A percentile compares a stretch with the other conserved stretches of the same genome.
These are phyloP conservation scores for Leucophenga varia DNA, from an alignment of 1,140 invertebrate species.

Conservation along the genomic window DNA sequence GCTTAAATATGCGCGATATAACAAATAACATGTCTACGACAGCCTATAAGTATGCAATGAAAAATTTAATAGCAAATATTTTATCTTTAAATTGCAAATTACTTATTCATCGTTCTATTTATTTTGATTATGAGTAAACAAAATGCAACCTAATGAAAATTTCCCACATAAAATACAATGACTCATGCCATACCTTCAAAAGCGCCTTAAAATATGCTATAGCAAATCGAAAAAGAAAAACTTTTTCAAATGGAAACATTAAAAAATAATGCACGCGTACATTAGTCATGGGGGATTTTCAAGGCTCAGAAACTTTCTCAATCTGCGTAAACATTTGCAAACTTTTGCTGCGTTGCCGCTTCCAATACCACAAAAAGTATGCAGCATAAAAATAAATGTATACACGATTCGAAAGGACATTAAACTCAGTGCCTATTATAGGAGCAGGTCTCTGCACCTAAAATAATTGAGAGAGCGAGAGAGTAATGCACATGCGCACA, in stretches of 20 bases:
- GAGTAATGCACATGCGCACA: background rate
- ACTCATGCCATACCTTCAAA: background rate
- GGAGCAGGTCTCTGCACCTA: slow-evolving; percentile 4
- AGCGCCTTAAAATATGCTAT: slow-evolving; percentile 48
- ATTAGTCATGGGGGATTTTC: slow-evolving; percentile 43
- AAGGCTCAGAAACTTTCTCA: slow-evolving; percentile 33
- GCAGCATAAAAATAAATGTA: slow-evolving; percentile 15
- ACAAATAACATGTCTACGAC: too few relatives aligned
- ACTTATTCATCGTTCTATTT: slow-evolving; percentile 3
- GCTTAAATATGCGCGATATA: too few relatives aligned
- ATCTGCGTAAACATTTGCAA: too few relatives aligned
- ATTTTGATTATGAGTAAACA: background rate
- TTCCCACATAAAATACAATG: background rate
- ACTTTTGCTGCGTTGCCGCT: too few relatives aligned
- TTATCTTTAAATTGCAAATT: background rate
- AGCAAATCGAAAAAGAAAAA: slow-evolving; percentile 40
- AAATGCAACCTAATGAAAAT: background rate
- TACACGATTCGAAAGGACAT: slow-evolving; percentile 36
- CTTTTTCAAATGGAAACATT: slow-evolving; percentile 35
- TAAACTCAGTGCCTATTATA: slow-evolving; percentile 33
- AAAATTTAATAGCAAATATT: slow-evolving; percentile 3
- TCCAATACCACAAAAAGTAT: slow-evolving; percentile 12
- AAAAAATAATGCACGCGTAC: slow-evolving; percentile 18
- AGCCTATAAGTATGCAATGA: slow-evolving; percentile 7
- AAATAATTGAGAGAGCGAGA: background rate